These are phyloP conservation scores for Enteromius fasciolatus DNA, from an alignment of 2,797 vertebrate species.

Conservation along the genomic window DNA sequence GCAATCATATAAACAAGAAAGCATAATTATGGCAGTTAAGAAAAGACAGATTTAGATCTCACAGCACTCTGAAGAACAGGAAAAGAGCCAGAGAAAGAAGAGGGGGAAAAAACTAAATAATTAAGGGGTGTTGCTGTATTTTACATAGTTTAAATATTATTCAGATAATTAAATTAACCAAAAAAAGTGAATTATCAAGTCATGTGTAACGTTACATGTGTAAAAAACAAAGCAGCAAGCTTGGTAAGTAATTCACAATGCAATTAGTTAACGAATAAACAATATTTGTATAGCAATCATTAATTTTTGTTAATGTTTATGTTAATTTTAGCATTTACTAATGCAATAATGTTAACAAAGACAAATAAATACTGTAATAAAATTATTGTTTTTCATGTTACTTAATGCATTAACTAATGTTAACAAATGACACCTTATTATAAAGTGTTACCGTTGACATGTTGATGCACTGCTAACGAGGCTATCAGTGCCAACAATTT, in stretches of 20 bases:
- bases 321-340: no score
- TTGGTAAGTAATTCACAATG: not conserved
- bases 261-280: not conserved
- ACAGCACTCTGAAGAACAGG: not conserved
- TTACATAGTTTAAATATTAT: not conserved
- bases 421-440: no score
- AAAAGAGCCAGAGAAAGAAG: not conserved
- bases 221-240: constrained; percentile 2
- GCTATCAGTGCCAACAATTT: not conserved
- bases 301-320: no score
- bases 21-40: not conserved
- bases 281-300: no score
- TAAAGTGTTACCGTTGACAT: no score
- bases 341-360: no score
- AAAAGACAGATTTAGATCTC: not conserved
- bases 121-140: not conserved
- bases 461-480: no score
- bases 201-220: no score
- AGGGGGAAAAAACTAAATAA: not conserved
- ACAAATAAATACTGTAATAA: no score
- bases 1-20: not conserved
- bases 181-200: not conserved
- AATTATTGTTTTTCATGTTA: no score
- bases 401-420: no score
- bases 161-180: not conserved